Conservation (phyloP, 2,888 invertebrate species). For the Phaedon cochleariae region DNA sequence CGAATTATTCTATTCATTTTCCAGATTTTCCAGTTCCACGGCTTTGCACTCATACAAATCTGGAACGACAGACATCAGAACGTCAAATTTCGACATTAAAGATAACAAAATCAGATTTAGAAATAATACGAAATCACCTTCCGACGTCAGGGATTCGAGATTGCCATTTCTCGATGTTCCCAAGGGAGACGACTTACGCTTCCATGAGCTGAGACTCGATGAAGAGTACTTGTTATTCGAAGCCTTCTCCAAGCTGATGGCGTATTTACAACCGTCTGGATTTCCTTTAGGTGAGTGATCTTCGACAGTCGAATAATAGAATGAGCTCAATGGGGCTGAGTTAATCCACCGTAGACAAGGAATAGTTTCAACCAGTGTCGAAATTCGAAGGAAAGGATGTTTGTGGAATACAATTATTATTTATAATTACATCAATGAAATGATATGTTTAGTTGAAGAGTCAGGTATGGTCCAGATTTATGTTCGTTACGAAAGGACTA, state of each 20-base stretch:
- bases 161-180: slow-evolving; percentile 56
- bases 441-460: no score
- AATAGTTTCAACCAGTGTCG: no score
- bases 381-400: no score
- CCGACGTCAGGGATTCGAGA: slow-evolving; percentile 14
- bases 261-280: slow-evolving; percentile 70
- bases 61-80: slow-evolving; percentile 23
- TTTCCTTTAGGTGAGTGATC: slow-evolving; percentile 70
- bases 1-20: slow-evolving; percentile 3
- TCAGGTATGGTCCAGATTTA: no score
- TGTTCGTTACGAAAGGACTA: no score
- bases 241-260: slow-evolving; percentile 70
- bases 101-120: slow-evolving; percentile 40
- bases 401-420: no score
- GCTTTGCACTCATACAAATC: slow-evolving; percentile 16
- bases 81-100: slow-evolving; percentile 32
- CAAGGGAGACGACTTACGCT: slow-evolving; percentile 58
- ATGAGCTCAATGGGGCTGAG: background rate
- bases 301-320: background rate
- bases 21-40: slow-evolving; percentile 19
- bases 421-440: no score
- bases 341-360: no score
- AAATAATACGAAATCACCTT: slow-evolving; percentile 39
- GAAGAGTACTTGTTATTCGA: slow-evolving; percentile 71
- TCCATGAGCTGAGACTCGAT: slow-evolving; percentile 66